Conservation (phyloP, 2,888 invertebrate genomes). For the Microlaimidae sp. region DNA sequence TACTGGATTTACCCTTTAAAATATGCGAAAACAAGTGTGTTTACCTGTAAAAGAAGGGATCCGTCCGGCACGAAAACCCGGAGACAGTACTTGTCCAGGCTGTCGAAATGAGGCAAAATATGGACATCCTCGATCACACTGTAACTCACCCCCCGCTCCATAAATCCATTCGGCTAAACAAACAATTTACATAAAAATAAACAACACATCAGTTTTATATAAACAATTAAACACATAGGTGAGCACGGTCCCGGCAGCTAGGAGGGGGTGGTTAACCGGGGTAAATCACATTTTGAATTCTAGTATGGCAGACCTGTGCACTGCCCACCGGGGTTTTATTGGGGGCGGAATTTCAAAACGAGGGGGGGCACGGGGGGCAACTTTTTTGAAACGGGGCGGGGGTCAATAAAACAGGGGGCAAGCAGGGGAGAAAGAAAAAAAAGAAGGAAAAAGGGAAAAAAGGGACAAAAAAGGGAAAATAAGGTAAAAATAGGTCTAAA, state of each 20-base stretch:
- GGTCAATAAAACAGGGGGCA: too few species aligned
- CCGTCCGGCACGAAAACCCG: slow-evolving; percentile 58
- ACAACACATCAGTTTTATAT: not conserved
- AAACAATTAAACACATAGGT: not conserved
- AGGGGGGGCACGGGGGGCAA: too few species aligned
- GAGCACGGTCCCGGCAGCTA: too few species aligned
- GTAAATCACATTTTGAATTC: not conserved
- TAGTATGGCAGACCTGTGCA: too few species aligned
- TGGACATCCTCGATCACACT: slow-evolving; percentile 59
- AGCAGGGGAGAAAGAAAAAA: slow-evolving; percentile 18
- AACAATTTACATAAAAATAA: slow-evolving; percentile 16
- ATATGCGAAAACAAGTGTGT: too few species aligned
- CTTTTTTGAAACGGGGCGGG: too few species aligned
- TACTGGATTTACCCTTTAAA: too few species aligned
- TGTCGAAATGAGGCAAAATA: slow-evolving; percentile 58
- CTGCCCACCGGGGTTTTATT: too few species aligned
- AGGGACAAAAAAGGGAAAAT: slow-evolving; percentile 5
- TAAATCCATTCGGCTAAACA: slow-evolving; percentile 39
- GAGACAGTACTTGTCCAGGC: slow-evolving; percentile 57
- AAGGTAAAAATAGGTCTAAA: not conserved
- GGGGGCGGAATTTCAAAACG: too few species aligned
- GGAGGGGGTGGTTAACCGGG: not conserved
- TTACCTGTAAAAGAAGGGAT: slow-evolving; percentile 53
- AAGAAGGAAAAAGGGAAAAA: slow-evolving; percentile 17
- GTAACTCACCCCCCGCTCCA: slow-evolving; percentile 53